A percentile compares a stretch with the other conserved stretches of the same genome.
phyloP scores from a whole-genome alignment of 2,888 invertebrate genomes.

The Sarcophaga subvicina region DNA sequence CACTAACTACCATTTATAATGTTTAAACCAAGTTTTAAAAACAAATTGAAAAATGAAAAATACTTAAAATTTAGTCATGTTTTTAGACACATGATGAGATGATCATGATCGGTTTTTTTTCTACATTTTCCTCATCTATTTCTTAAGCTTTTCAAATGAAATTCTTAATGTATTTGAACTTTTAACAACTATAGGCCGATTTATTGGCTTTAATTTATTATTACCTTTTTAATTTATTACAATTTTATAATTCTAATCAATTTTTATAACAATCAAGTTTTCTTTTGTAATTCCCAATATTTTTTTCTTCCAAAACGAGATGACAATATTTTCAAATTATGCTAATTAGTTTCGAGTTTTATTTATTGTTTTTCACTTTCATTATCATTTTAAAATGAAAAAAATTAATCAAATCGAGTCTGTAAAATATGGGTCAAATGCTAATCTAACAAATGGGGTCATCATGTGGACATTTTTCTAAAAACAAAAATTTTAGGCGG shows the following conservation, averaged over 20 bases:
- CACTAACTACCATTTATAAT: not conserved
- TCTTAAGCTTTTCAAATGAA: slow-evolving; percentile 45
- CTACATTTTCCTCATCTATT: slow-evolving; percentile 53
- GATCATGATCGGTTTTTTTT: not conserved
- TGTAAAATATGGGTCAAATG: not conserved
- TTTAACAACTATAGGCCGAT: not conserved
- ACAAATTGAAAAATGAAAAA: not conserved
- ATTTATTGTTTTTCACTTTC: slow-evolving; percentile 42
- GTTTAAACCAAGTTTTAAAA: slow-evolving; percentile 65
- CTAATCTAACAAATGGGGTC: not conserved
- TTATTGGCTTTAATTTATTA: not conserved
- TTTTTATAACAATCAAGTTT: slow-evolving; percentile 24
- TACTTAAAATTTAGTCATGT: not conserved
- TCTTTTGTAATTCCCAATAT: not conserved
- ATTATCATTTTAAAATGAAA: not conserved
- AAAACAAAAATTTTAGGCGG: not conserved
- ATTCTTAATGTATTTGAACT: slow-evolving; percentile 52
- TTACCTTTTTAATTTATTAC: not conserved
- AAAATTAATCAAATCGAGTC: not conserved
- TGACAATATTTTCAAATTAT: slow-evolving; percentile 5
- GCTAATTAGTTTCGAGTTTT: not conserved
- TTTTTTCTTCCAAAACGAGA: slow-evolving; percentile 6
- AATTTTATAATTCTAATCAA: slow-evolving; percentile 37
- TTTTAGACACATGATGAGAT: not conserved
- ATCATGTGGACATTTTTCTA: not conserved